Evolutionary conservation across 2,113 vertebrate species (phyloP), one percentile per base, ranked within the genome.

Genomic region (Mellivora capensis): DNA sequence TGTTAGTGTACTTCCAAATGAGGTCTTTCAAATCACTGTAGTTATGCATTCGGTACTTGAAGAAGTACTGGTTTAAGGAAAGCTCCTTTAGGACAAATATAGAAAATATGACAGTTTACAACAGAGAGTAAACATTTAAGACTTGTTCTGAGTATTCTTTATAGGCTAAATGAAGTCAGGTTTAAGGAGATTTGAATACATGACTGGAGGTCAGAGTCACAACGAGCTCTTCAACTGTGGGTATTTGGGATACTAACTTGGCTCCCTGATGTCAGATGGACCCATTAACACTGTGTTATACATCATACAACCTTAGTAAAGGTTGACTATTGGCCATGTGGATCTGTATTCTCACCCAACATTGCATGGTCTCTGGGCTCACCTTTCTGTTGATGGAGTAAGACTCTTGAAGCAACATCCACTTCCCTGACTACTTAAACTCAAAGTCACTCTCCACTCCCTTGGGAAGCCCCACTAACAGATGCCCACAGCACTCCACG

Each of bases 141-240:
- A 71, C 4, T 59, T 64, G 4, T 15, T 87, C 49, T 76, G 69
- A 87, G 80, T 14, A 82, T 20, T 20, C 2, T 62, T 72, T 23
- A 34, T 5, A 71, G 71, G 47, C n/a, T 62, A 81, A 79, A 79
- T 17, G 42, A 91, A 90, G 61, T 34, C 77, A 67, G 17, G 13
- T 87, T 91, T 94, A 39, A 82, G 69, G 85, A 94, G 34, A 96
- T 54, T 44, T 85, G 49, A 95, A 54, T 74, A 61, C 83, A 69
- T 47, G 6, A 44, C 59, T 72, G 31, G 82, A 83, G 67, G 27
- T 91, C 52, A 57, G 74, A 90, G 9, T 20, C 11, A 47, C 37
- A 83, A 4, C 0, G 27, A 72, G 4, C 18, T 47, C 4, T 57
- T 90, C 37, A 52, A 4, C 52, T 14, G 59, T 25, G 71, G 25